phyloP scores from a whole-genome alignment of 2,797 vertebrate species.

The Acrossocheilus wenchowensis region DNA sequence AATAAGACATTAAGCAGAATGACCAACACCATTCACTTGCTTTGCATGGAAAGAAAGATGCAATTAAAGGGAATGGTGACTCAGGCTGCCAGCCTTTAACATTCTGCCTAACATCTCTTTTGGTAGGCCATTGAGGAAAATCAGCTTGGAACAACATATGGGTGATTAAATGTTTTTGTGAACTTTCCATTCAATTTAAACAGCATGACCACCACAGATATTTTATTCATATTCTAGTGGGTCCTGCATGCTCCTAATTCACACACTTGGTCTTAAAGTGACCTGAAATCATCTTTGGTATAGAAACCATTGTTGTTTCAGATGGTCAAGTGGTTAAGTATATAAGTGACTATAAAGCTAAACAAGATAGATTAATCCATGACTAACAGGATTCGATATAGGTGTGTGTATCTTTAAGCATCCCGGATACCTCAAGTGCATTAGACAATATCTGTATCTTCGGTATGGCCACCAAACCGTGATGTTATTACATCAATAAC shows the following conservation, averaged over 20 bases:
- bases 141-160: background rate
- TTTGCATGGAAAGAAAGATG: constrained; percentile 3
- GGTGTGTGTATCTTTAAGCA: background rate
- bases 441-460: background rate
- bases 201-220: background rate
- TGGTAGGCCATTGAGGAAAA: background rate
- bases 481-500: background rate
- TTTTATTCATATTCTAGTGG: background rate
- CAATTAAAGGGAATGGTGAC: background rate
- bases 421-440: background rate
- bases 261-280: background rate
- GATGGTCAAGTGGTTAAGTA: background rate
- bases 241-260: background rate
- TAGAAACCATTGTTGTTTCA: background rate
- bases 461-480: background rate
- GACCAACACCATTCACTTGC: background rate
- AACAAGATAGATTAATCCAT: background rate
- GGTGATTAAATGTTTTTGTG: background rate
- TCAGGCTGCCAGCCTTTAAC: constrained; percentile 5
- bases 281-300: background rate
- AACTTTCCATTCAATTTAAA: too few species aligned
- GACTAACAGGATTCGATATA: background rate
- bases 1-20: background rate
- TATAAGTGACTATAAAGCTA: background rate
- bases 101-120: background rate